These are phyloP conservation scores for Erebia epiphron DNA, from an alignment of 2,888 invertebrate genomes.

Conservation along the genomic window DNA sequence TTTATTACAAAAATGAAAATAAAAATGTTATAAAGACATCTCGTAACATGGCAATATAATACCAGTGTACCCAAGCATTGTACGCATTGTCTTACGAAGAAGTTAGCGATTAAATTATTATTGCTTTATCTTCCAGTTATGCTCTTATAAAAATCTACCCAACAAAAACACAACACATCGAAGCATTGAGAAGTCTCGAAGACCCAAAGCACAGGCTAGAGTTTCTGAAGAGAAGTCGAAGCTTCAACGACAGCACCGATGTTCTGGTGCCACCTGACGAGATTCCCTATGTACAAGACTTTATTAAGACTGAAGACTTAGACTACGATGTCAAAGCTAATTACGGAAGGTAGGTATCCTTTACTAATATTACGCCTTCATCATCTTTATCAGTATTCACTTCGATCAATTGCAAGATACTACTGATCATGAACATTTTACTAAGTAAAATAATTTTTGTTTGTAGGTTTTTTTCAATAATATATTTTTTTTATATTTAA, in stretches of 20 bases:
- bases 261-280: conserved; percentile 59
- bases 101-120: neutral
- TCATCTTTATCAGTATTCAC: too few relatives aligned
- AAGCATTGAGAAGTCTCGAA: conserved; percentile 48
- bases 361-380: too few relatives aligned
- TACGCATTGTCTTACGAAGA: too few relatives aligned
- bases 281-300: conserved; percentile 50
- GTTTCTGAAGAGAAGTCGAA: conserved; percentile 61
- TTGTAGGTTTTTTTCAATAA: too few relatives aligned
- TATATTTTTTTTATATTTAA: too few relatives aligned
- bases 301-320: conserved; percentile 49
- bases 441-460: too few relatives aligned
- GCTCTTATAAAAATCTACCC: conserved; percentile 60
- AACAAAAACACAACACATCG: conserved; percentile 50
- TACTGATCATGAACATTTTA: too few relatives aligned
- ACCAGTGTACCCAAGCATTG: too few relatives aligned
- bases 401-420: too few relatives aligned
- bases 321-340: conserved; percentile 52
- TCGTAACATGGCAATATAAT: too few relatives aligned
- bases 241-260: conserved; percentile 66
- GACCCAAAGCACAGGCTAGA: conserved; percentile 55
- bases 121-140: conserved; percentile 54
- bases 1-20: too few relatives aligned
- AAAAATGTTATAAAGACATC: too few relatives aligned
- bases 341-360: conserved; percentile 66